These are phyloP conservation scores for Polia nebulosa DNA, from an alignment of 2,888 invertebrate genomes.

Conservation along the genomic window DNA sequence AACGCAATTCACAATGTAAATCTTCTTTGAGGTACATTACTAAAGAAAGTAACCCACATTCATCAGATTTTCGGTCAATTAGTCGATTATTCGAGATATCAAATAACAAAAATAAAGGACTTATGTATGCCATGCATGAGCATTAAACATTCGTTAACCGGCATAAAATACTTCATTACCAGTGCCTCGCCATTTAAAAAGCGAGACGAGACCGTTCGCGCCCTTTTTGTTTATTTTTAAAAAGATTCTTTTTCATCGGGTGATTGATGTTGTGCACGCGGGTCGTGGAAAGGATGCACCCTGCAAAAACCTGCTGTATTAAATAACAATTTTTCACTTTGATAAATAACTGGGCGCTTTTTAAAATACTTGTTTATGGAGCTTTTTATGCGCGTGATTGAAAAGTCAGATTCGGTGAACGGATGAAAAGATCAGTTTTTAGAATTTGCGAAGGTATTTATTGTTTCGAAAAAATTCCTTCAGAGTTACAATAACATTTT, in stretches of 20 bases:
- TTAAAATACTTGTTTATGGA: slow-evolving; percentile 67
- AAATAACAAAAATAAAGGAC: slow-evolving; percentile 64
- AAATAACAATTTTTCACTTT: slow-evolving; percentile 85
- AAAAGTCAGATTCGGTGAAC: slow-evolving; percentile 22
- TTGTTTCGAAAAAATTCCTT: slow-evolving; percentile 14
- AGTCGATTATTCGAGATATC: slow-evolving; percentile 69
- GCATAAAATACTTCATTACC: slow-evolving; percentile 74
- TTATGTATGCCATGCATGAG: slow-evolving; percentile 38
- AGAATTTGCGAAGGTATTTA: slow-evolving; percentile 15
- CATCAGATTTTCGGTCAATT: slow-evolving; percentile 73
- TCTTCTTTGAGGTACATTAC: background rate
- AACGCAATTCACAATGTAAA: slow-evolving; percentile 23
- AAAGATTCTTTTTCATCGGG: slow-evolving; percentile 72
- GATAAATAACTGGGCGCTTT: slow-evolving; percentile 71
- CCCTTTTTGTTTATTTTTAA: slow-evolving; percentile 76
- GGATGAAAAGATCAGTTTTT: slow-evolving; percentile 1
- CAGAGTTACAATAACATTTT: slow-evolving; percentile 31
- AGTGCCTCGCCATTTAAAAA: slow-evolving; percentile 69
- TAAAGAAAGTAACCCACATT: slow-evolving; percentile 53
- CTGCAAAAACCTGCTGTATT: slow-evolving; percentile 79
- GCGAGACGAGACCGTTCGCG: slow-evolving; percentile 70
- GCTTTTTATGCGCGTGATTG: slow-evolving; percentile 36
- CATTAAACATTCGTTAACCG: slow-evolving; percentile 68
- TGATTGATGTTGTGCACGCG: slow-evolving; percentile 78
- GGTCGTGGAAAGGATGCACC: slow-evolving; percentile 72